Conservation (phyloP, 2,797 vertebrate genomes). For the Fringilla coelebs region DNA sequence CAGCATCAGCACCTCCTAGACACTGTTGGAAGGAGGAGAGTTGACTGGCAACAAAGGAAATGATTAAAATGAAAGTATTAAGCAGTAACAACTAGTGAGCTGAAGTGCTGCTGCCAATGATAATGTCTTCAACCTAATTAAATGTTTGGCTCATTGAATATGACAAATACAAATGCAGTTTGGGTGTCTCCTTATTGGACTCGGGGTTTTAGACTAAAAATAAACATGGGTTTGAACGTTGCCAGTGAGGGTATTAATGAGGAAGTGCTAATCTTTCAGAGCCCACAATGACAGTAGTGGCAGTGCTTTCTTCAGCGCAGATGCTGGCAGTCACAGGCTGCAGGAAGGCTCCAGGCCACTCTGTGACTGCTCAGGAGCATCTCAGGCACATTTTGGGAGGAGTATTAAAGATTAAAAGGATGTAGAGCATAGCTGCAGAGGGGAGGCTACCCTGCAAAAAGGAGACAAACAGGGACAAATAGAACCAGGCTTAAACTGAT, state of each 20-base stretch:
- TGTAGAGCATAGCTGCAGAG: not conserved
- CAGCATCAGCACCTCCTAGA: not conserved
- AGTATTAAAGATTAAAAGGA: not conserved
- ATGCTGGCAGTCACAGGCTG: not conserved
- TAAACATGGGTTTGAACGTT: not conserved
- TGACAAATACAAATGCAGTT: slow-evolving; percentile 56
- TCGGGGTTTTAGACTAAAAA: not conserved
- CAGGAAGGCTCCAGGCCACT: not conserved
- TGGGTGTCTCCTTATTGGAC: not conserved
- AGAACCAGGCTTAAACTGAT: not conserved
- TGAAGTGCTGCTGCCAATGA: slow-evolving; percentile 14
- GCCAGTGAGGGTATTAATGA: slow-evolving; percentile 5
- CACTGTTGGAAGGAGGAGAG: not conserved
- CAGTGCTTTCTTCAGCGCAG: not conserved
- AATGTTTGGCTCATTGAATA: slow-evolving; percentile 63
- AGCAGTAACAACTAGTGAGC: slow-evolving; percentile 36
- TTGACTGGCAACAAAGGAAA: slow-evolving; percentile 5
- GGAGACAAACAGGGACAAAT: not conserved
- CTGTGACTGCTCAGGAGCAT: fast-evolving
- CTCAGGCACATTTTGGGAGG: not conserved
- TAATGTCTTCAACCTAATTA: slow-evolving; percentile 61
- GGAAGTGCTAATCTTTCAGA: not conserved
- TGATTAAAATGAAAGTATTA: slow-evolving; percentile 25
- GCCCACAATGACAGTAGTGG: not conserved
- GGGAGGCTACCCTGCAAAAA: not conserved